Evolutionary conservation across 2,797 vertebrate species (phyloP).

Genomic region (Poecilia picta): DNA sequence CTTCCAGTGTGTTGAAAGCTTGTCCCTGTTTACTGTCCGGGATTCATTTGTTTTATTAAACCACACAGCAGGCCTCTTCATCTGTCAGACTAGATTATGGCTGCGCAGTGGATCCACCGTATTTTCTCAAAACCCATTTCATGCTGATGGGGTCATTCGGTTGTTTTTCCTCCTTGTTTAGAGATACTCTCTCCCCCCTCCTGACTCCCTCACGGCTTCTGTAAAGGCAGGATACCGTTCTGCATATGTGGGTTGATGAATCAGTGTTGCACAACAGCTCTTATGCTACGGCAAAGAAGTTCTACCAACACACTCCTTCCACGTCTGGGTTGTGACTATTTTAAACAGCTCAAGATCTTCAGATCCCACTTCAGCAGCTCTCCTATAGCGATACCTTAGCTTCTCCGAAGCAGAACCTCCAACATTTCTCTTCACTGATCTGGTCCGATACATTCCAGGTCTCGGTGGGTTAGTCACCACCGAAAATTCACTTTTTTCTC

Average conservation of each 20-base stretch:
- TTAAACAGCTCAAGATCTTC: slow-evolving; percentile 36
- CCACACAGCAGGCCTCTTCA: slow-evolving; percentile 4
- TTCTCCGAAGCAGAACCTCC: slow-evolving; percentile 18
- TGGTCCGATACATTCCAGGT: slow-evolving; percentile 25
- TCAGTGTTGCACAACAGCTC: slow-evolving; percentile 69
- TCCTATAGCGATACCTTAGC: slow-evolving; percentile 10
- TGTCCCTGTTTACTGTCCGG: background rate
- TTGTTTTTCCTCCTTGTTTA: slow-evolving; percentile 27
- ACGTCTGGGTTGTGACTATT: slow-evolving; percentile 56
- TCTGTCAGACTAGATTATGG: background rate
- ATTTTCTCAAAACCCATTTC: slow-evolving; percentile 25
- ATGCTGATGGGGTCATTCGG: slow-evolving; percentile 12
- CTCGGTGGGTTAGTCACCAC: background rate
- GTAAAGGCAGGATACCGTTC: slow-evolving; percentile 32
- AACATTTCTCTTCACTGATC: slow-evolving; percentile 1
- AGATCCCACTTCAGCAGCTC: slow-evolving; percentile 28
- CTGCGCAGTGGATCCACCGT: background rate
- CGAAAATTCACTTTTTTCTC: slow-evolving; percentile 2
- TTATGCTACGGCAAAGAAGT: slow-evolving; percentile 51
- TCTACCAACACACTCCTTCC: slow-evolving; percentile 38
- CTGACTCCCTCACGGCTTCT: slow-evolving; percentile 39
- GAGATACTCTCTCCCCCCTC: slow-evolving; percentile 31
- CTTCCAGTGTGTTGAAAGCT: slow-evolving; percentile 15
- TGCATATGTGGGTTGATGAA: slow-evolving; percentile 57
- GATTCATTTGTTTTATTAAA: slow-evolving; percentile 10